Base-by-base conservation (phyloP, 2,888 invertebrate genomes). In the Tenthredo distinguenda region DNA sequence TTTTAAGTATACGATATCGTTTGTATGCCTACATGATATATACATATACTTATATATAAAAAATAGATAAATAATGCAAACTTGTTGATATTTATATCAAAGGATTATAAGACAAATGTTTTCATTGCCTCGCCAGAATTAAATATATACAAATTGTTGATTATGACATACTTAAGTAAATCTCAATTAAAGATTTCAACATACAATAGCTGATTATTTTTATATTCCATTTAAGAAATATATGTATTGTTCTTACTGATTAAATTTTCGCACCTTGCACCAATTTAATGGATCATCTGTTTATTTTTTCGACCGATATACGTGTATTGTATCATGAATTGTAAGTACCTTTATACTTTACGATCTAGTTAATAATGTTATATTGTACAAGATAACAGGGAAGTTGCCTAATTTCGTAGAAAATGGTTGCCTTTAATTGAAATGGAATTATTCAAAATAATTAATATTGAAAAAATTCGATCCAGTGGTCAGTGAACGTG, bases 191-290 rank as follows among this genome's bases (percentile, higher is more conserved):
- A 58, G 34, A n/a, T 34, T 34, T 34, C 18, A 18, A 31, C 31
- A 50, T 79, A 58, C 55, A 15, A 55, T 55, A 79, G 10, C 34
- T 79, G 37, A 31, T 55, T 79, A 79, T 79, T 79, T 79, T 79
- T 79, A 79, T 79, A 79, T 71, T 34, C 34, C 5, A 37, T n/a
- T 71, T 58, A 47, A 26, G 47, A 76, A 76, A 76, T 26, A 47
- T 55, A 31, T 79, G 58, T 79, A 79, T 79, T 79, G 12, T n/a
- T 76, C 26, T 76, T 79, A 79, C 18, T 55, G 7, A 79, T 58
- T 79, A 79, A 79, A 79, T 79, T 79, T 79, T 12, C 58, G 58
- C 58, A 79, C 9, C 26, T n/a, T 79, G 79, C 79, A 58, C 58
- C 50, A 58, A 79, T 79, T 55, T 10, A 15, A 43, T 50, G 2